Evolutionary conservation across 1,140 invertebrate genomes (phyloP).

Genomic region (Macrobrachium nipponense): DNA sequence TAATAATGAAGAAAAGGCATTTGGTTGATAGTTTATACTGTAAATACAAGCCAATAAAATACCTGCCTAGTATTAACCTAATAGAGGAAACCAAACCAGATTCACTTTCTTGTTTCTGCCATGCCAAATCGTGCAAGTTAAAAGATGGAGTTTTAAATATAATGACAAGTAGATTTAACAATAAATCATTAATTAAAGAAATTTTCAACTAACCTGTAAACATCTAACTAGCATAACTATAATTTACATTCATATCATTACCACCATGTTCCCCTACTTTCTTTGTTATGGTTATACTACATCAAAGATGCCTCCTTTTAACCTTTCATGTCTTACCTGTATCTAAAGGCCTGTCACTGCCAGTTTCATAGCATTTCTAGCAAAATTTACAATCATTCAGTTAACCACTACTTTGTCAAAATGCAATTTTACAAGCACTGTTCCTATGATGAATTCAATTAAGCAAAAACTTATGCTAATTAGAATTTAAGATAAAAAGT

Average conservation of each 20-base stretch:
- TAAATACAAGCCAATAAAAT: conserved; percentile 41
- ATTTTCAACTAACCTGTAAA: not conserved
- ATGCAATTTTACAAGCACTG: too few relatives aligned
- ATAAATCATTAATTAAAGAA: too few relatives aligned
- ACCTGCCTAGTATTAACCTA: conserved; percentile 33
- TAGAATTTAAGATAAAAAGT: not conserved
- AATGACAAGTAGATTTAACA: not conserved
- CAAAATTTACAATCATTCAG: too few relatives aligned
- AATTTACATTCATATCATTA: not conserved
- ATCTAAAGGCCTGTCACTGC: conserved; percentile 46
- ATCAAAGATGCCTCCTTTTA: conserved; percentile 13
- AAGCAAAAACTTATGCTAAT: not conserved
- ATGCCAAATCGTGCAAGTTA: conserved; percentile 42
- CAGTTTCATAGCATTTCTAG: conserved; percentile 31
- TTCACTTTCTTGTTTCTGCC: conserved; percentile 19
- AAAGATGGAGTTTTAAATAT: conserved; percentile 13
- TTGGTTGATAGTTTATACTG: conserved; percentile 37
- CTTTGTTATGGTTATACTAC: not conserved
- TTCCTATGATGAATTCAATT: conserved; percentile 3
- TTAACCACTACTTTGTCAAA: not conserved
- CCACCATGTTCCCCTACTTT: not conserved
- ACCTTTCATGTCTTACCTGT: conserved; percentile 22
- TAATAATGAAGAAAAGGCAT: conserved; percentile 40
- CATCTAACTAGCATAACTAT: conserved; percentile 3
- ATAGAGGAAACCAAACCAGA: conserved; percentile 13